These are phyloP conservation scores for Microplitis deprimator DNA, from an alignment of 2,888 invertebrate species.

Conservation along the genomic window DNA sequence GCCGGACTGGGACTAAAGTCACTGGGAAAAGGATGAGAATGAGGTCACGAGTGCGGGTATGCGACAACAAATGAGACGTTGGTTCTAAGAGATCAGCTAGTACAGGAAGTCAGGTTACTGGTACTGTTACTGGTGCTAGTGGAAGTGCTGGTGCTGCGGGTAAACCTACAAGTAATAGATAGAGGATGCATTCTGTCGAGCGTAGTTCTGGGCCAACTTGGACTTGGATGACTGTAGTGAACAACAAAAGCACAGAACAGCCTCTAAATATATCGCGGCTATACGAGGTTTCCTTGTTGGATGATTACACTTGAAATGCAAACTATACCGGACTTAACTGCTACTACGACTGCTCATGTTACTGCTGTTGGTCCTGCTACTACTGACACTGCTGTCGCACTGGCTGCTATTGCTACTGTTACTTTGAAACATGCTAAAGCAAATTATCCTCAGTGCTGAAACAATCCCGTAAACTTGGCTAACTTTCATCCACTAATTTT, in stretches of 20 bases:
- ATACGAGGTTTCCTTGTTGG: constrained; percentile 20
- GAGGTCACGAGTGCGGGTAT: constrained; percentile 29
- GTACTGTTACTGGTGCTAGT: not conserved
- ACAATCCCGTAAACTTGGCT: constrained; percentile 14
- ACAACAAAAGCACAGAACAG: constrained; percentile 33
- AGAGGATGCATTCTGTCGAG: constrained; percentile 26
- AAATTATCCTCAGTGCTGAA: constrained; percentile 14
- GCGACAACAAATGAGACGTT: constrained; percentile 3
- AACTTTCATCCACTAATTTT: not conserved
- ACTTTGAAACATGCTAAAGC: constrained; percentile 6
- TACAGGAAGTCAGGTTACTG: not conserved
- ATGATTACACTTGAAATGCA: constrained; percentile 33
- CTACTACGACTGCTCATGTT: not conserved
- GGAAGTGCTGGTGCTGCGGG: constrained; percentile 6
- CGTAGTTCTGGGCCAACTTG: constrained; percentile 35
- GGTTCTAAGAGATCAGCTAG: not conserved
- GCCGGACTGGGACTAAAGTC: not conserved
- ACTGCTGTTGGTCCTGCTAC: not conserved
- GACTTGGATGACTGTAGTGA: constrained; percentile 2
- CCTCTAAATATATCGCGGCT: not conserved
- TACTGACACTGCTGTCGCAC: not conserved
- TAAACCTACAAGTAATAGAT: constrained; percentile 1
- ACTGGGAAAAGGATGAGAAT: constrained; percentile 14
- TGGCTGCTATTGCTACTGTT: not conserved
- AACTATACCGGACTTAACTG: constrained; percentile 18